Base-by-base conservation (phyloP, 2,888 invertebrate genomes). In the Heteromurus nitidus region DNA sequence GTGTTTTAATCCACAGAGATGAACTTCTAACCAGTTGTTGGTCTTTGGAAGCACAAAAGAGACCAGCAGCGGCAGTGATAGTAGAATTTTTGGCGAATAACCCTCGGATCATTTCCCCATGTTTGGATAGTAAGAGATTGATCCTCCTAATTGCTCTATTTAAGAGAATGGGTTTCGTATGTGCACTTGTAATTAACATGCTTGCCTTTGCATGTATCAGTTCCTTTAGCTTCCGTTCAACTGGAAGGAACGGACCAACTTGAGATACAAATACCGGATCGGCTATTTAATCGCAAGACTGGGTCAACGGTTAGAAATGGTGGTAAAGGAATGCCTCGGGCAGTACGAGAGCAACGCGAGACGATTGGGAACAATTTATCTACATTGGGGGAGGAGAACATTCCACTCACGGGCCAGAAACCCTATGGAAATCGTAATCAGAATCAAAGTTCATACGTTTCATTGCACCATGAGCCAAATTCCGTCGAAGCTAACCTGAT, bases 1-100 rank as follows among this genome's bases (percentile, higher is more conserved):
- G 16, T 44, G 2, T 44, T 3, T 2, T n/a, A n/a, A n/a, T n/a
- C n/a, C n/a, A n/a, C n/a, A n/a, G 95, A 86, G 93, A 93, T 88
- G 92, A 91, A 58, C 90, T 96, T 74, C 92, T 97, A 87, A 92
- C 92, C 88, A 92, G 93, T 30, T 96, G 96, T 89, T 96, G 96
- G 95, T 92, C 92, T 84, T 91, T 91, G 81, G 93, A 94, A 73
- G 90, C 92, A 31, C 91, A 92, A 82, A 91, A 92, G 87, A 92
- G 97, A 22, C 95, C 95, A 2, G 91, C 92, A 1, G 94, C 96
- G 0, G 92, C 93, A 0, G 94, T 94, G 89, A 93, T 97, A 80
- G 94, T 95, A 0, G 95, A 95, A 82, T 93, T 94, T 88, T 91
- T 97, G 80, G 94, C 94, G 1, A 94, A 93, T 87, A 93, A 93